Evolutionary conservation across 2,113 vertebrate genomes (phyloP), one percentile per base, ranked within the genome.

Genomic region (Phrynosoma platyrhinos): DNA sequence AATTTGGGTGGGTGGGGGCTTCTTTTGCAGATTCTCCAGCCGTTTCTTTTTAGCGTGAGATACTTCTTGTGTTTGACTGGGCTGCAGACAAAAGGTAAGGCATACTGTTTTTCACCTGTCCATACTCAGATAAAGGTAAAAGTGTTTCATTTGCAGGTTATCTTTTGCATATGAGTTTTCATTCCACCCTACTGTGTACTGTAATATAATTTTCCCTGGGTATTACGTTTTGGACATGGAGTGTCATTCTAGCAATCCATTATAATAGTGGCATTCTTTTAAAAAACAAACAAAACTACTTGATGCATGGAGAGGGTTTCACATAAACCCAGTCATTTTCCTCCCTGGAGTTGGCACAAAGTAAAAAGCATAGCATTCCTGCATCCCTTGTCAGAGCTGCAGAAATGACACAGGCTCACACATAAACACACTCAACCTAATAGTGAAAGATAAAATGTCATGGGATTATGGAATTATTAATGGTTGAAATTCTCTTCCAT

Each of bases 31-130:
- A 93, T 94, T 94, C 93, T 94, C 78, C 96, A 90, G 82, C 90
- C 72, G 86, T 47, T 89, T 82, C 82, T 87, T 91, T 93, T 86
- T 72, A 89, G 94, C 77, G 0, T 89, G 94, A 91, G 13, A 9
- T 80, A 42, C 81, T 92, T 92, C 92, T 83, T 91, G 95, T 92
- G 87, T 94, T 91, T 93, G 90, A 92, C 95, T 94, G 93, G 91
- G 87, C 95, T 94, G 90, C 88, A 87, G 91, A 94, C 82, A 5
- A 76, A 97, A 97, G 96, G 96, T 97, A 97, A 92, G 95, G 84
- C 36, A 85, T 86, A 62, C 92, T 86, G 90, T 16, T 93, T 92
- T 93, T 84, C 82, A 77, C 92, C 27, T 71, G 76, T 88, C 91
- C 92, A 90, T 84, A 40, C 69, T 27, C 87, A 69, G 18, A 4